Base-by-base conservation (phyloP, 1,140 invertebrate genomes). In the Drosophila bocqueti region DNA sequence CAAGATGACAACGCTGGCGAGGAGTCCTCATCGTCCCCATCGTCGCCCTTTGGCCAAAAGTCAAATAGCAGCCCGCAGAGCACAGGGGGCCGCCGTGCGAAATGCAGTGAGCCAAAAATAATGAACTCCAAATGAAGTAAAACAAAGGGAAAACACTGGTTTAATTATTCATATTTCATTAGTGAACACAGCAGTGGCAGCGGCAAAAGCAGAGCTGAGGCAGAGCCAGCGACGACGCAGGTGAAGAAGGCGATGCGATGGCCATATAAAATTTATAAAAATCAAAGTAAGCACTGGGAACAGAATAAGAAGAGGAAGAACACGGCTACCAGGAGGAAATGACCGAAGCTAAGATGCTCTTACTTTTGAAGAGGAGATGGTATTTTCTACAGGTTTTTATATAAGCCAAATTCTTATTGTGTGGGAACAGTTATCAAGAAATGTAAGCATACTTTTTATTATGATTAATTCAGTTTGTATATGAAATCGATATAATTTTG, bases 111-210 rank as follows among this genome's bases (percentile, higher is more conserved):
- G 75, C 83, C 83, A 83, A 87, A 89, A 83, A 87, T 87, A 87
- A 87, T 89, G 84, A 87, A 81, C 83, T 83, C 76, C 65, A 89
- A 87, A 87, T 87, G 84, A 89, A 89, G 84, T 87, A 71, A 77
- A 89, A 89, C 80, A 86, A 83, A 84, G 76, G 74, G 77, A 81
- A 89, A 79, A 87, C 65, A 89, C 72, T 76, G 69, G 75, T 81
- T 87, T 84, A 87, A 89, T 87, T 89, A 87, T 87, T 87, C 84
- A 87, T 87, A 87, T 87, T 87, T 87, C 84, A 87, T 87, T 87
- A 87, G 84, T 84, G 84, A 79, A 50, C 73, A 50, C 73, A 64
- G 66, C 38, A 47, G 11, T 11, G n/a, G 57, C 46, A 50, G 46
- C 21, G 24, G 26, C 24, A 55, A 67, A 46, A 18, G 21, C 21